These are phyloP conservation scores for Hydrotaea diabolus DNA, from an alignment of 2,888 invertebrate genomes.

Conservation along the genomic window DNA sequence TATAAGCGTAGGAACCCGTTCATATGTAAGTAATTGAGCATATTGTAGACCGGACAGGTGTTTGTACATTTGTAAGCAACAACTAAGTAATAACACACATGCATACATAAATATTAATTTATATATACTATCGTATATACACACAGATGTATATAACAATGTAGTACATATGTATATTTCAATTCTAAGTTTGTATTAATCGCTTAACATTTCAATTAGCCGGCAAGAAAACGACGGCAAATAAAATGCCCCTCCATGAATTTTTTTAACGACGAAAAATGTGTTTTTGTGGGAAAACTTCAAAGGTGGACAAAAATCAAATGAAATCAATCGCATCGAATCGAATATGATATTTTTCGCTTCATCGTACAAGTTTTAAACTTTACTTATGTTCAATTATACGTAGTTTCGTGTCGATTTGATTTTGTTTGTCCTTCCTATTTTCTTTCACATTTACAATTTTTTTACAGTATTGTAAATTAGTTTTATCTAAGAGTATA, in stretches of 20 bases:
- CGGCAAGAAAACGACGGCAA: not conserved
- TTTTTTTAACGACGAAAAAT: constrained; percentile 47
- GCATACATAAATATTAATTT: not conserved
- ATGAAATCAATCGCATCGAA: constrained; percentile 54
- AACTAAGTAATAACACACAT: constrained; percentile 13
- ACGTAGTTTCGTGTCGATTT: not conserved
- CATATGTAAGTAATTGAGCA: constrained; percentile 7
- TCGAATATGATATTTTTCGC: constrained; percentile 34
- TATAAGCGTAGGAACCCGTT: constrained; percentile 1
- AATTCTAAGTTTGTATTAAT: constrained; percentile 54
- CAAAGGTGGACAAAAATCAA: constrained; percentile 11
- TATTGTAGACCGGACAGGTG: constrained; percentile 18
- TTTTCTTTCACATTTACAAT: not conserved
- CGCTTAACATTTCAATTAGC: constrained; percentile 32
- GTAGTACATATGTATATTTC: constrained; percentile 3
- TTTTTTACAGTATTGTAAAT: constrained; percentile 35
- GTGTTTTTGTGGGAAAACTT: not conserved
- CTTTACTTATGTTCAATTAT: constrained; percentile 19
- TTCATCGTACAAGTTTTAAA: constrained; percentile 16
- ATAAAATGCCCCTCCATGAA: constrained; percentile 49
- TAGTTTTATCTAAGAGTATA: constrained; percentile 35
- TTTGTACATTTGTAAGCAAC: constrained; percentile 55
- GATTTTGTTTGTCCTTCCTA: not conserved
- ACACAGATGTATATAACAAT: not conserved
- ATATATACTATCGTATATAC: constrained; percentile 24